Evolutionary conservation across 2,888 invertebrate species (phyloP), one percentile per base, ranked within the genome.

Genomic region (Diachrysia chrysitis): DNA sequence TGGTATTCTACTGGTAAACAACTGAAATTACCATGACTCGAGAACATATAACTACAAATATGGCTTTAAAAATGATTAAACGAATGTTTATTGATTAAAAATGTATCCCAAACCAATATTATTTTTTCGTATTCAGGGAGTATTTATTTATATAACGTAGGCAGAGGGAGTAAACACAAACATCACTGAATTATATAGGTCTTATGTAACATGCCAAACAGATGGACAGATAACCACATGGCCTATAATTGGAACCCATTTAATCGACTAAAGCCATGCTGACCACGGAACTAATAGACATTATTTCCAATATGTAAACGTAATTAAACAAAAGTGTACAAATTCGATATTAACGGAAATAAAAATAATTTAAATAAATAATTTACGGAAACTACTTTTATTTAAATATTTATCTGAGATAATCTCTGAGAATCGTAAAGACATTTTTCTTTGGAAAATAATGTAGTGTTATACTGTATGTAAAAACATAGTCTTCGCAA

Each of bases 391-490:
- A 64, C 9, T 32, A 16, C 35, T 55, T 60, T 57, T 17, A 57
- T 60, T 57, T 17, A 57, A 32, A 61, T 62, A 57, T 35, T 55
- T 46, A 53, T 55, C 42, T 54, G 21, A 58, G 29, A 63, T 25
- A 73, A 66, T 64, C 64, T 55, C 46, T 10, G 29, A 51, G 55
- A 62, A 29, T 58, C 17, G 62, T 7, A 16, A 54, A 65, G 63
- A 57, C 55, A 58, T 62, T 70, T 65, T 64, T 56, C 60, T 66
- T 42, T n/a, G 63, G 32, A 65, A 67, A 78, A 65, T 65, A 74
- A 76, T 74, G 57, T 60, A 63, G 64, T 76, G 67, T 65, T 78
- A 70, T 66, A 35, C 48, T 42, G 70, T 64, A 66, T 76, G 74
- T 54, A 63, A 68, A 76, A 73, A 73, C 56, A 58, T 21, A 21